phyloP scores from a whole-genome alignment of 2,888 invertebrate species.

The Eristalis intricaria region DNA sequence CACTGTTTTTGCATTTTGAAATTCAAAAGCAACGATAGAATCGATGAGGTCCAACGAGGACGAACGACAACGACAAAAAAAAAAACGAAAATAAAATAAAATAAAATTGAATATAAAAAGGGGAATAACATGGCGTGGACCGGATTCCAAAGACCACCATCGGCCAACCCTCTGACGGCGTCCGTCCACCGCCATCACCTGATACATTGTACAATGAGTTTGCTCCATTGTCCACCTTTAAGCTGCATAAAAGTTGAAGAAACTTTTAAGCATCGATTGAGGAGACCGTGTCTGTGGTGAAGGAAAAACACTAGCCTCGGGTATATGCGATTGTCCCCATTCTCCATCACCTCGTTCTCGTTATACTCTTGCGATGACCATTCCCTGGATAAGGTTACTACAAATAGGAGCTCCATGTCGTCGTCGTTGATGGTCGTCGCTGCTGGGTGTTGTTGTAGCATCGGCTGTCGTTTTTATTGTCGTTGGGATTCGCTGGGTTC shows the following conservation, averaged over 20 bases:
- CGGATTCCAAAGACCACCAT: slow-evolving; percentile 50
- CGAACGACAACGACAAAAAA: slow-evolving; percentile 21
- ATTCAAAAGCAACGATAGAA: slow-evolving; percentile 69
- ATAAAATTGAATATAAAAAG: slow-evolving; percentile 53
- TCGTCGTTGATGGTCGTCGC: slow-evolving; percentile 5
- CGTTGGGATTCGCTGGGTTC: slow-evolving; percentile 26
- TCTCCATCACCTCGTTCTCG: not conserved
- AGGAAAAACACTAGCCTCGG: not conserved
- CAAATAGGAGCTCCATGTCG: slow-evolving; percentile 61
- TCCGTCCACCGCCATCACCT: slow-evolving; percentile 57
- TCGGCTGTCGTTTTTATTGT: slow-evolving; percentile 22
- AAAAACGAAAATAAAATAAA: slow-evolving; percentile 25
- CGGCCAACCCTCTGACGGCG: slow-evolving; percentile 12
- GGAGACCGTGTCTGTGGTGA: slow-evolving; percentile 8
- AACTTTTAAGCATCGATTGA: slow-evolving; percentile 69
- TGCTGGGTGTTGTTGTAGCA: not conserved
- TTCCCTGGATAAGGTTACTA: slow-evolving; percentile 66
- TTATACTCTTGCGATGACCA: slow-evolving; percentile 51
- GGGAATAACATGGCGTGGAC: slow-evolving; percentile 39
- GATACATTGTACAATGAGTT: slow-evolving; percentile 67
- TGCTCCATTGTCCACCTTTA: slow-evolving; percentile 69
- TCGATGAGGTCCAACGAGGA: slow-evolving; percentile 61
- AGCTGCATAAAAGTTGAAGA: slow-evolving; percentile 71
- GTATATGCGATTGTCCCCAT: not conserved
- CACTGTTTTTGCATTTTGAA: slow-evolving; percentile 68